Conservation (phyloP, 2,113 vertebrate species). For the Dendropsophus ebraccatus region DNA sequence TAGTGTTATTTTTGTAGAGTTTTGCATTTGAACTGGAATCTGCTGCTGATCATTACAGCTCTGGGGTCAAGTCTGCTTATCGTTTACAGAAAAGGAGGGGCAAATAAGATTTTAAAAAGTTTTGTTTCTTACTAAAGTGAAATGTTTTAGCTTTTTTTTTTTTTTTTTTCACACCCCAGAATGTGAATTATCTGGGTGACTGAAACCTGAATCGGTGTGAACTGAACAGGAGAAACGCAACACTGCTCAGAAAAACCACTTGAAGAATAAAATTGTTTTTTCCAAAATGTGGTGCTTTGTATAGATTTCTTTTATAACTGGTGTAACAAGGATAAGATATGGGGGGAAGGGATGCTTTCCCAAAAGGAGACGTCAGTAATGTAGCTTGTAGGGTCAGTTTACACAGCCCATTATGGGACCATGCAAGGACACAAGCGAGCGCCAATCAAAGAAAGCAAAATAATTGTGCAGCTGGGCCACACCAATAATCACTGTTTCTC, state of each 20-base stretch:
- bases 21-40: neutral
- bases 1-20: neutral
- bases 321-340: too few species aligned
- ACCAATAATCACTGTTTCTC: too few species aligned
- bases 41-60: neutral
- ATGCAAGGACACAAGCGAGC: too few species aligned
- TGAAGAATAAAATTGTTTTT: conserved; percentile 27
- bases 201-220: neutral
- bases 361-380: too few species aligned
- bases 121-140: neutral
- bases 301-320: neutral
- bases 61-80: neutral
- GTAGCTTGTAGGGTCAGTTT: neutral
- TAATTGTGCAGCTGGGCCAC: too few species aligned
- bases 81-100: neutral
- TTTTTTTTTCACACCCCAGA: neutral
- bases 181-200: neutral
- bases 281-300: neutral
- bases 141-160: too few species aligned
- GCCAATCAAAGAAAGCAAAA: too few species aligned
- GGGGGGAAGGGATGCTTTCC: too few species aligned
- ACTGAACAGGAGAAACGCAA: neutral
- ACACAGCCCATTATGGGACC: too few species aligned
- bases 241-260: conserved; percentile 34
- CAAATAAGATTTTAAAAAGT: too few species aligned